phyloP scores from a whole-genome alignment of 2,888 invertebrate species.

The Reticulitermes lucifugus region DNA sequence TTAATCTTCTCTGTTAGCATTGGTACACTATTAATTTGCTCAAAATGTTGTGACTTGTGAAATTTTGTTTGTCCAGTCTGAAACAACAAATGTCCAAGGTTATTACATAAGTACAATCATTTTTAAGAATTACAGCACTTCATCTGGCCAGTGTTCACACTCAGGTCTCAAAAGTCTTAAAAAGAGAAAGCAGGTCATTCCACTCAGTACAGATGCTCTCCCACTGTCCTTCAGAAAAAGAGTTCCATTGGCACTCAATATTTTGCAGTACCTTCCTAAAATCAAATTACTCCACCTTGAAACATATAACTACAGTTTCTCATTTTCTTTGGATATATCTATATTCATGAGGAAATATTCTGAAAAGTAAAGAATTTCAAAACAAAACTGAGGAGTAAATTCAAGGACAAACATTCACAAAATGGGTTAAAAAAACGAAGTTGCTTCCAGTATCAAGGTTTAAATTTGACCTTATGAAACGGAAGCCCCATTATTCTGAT shows the following conservation, averaged over 20 bases:
- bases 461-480: too few species aligned
- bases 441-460: too few species aligned
- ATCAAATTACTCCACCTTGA: too few species aligned
- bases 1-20: constrained; percentile 73
- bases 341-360: too few species aligned
- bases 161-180: background rate
- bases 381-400: too few species aligned
- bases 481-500: too few species aligned
- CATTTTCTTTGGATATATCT: too few species aligned
- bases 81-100: constrained; percentile 48
- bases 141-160: background rate
- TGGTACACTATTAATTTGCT: constrained; percentile 69
- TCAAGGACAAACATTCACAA: too few species aligned
- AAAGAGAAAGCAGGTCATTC: background rate
- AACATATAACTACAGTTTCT: too few species aligned
- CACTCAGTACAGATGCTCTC: background rate
- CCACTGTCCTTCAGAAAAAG: background rate
- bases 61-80: constrained; percentile 75
- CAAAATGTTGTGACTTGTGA: constrained; percentile 73
- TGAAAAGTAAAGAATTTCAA: too few species aligned
- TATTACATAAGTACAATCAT: background rate
- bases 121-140: background rate
- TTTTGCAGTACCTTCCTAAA: too few species aligned
- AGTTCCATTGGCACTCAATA: background rate
- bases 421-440: too few species aligned